phyloP scores from a whole-genome alignment of 2,888 invertebrate genomes.

The Dermolepida albohirtum region DNA sequence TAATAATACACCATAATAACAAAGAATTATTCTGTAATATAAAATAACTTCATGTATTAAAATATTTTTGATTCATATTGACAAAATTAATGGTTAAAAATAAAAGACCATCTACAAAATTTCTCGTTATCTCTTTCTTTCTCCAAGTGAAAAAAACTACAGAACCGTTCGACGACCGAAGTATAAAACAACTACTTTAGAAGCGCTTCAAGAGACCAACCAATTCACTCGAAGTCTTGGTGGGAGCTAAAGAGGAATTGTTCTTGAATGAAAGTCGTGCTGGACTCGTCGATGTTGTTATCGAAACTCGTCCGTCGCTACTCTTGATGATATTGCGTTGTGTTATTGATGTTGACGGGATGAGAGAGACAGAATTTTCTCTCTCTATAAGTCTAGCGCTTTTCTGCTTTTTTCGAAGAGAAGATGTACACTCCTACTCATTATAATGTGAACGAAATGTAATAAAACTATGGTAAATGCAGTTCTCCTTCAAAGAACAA shows the following conservation, averaged over 20 bases:
- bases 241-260: slow-evolving; percentile 13
- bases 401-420: no score
- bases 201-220: slow-evolving; percentile 23
- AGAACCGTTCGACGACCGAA: slow-evolving; percentile 13
- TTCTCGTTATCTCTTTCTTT: no score
- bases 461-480: no score
- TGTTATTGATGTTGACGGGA: not conserved
- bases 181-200: slow-evolving; percentile 19
- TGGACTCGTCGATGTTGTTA: slow-evolving; percentile 5
- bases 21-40: not conserved
- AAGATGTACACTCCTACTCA: no score
- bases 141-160: not conserved
- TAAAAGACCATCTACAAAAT: no score
- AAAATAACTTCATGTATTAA: no score
- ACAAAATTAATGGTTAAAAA: no score
- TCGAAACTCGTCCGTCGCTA: not conserved
- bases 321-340: slow-evolving; percentile 3
- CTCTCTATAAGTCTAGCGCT: no score
- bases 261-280: slow-evolving; percentile 31
- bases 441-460: no score
- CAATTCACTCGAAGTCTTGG: slow-evolving; percentile 3
- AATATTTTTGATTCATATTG: no score
- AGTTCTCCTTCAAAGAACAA: no score
- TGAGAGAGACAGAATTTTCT: slow-evolving; percentile 8
- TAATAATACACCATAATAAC: not conserved